phyloP scores from a whole-genome alignment of 2,113 vertebrate genomes.

The Rutilus rutilus region DNA sequence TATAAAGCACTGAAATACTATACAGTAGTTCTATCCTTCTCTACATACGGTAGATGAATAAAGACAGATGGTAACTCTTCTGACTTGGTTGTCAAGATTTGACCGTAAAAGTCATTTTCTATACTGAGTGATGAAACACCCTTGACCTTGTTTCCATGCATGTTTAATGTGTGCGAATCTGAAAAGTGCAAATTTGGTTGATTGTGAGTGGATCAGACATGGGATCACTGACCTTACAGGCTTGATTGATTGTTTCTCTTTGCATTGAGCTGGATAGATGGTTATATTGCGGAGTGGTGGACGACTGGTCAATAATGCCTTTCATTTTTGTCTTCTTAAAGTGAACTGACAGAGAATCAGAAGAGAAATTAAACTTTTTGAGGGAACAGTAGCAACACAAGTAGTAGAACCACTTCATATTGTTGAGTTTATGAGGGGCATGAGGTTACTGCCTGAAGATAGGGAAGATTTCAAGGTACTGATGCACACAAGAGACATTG shows the following conservation, averaged over 20 bases:
- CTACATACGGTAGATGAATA: background rate
- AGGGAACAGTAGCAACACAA: background rate
- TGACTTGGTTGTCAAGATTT: background rate
- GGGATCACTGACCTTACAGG: slow-evolving; percentile 21
- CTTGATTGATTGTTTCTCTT: slow-evolving; percentile 21
- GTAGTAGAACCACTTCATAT: background rate
- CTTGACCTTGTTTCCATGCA: background rate
- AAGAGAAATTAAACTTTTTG: slow-evolving; percentile 10
- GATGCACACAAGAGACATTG: slow-evolving; percentile 22
- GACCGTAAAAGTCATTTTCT: background rate
- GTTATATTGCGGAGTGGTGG: slow-evolving; percentile 4
- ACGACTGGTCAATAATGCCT: slow-evolving; percentile 23
- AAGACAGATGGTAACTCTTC: background rate
- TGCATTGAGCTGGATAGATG: slow-evolving; percentile 14
- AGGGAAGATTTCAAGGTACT: background rate
- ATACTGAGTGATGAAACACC: background rate
- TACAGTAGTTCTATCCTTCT: background rate
- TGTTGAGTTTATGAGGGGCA: slow-evolving; percentile 14
- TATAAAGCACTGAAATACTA: background rate
- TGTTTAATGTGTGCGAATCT: background rate
- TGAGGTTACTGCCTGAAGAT: background rate
- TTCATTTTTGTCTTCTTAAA: slow-evolving; percentile 27
- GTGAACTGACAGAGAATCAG: slow-evolving; percentile 28
- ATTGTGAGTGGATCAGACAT: slow-evolving; percentile 14
- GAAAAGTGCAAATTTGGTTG: slow-evolving; percentile 23